Evolutionary conservation across 2,888 invertebrate genomes (phyloP), one percentile per base, ranked within the genome.

Genomic region (Anticlea derivata): DNA sequence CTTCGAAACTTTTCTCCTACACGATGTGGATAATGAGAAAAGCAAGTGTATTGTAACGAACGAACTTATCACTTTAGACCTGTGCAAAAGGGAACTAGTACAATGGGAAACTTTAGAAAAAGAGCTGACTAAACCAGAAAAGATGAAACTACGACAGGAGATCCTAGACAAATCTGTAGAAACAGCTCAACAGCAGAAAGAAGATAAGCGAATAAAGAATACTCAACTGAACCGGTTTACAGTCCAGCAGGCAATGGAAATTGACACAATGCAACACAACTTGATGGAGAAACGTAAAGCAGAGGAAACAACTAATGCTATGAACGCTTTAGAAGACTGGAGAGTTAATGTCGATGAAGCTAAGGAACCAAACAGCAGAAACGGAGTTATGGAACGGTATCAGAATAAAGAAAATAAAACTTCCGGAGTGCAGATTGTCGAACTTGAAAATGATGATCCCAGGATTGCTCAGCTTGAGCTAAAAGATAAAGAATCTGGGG

Each of bases 1-100:
- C 48, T 94, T 96, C 70, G 97, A 97, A 87, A 85, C 93, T 29
- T 94, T 96, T 72, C 83, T 96, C n/a, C 80, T 90, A 57, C 82
- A 92, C 44, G 79, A 92, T 5, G 92, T 96, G 1, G 83, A 94
- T 64, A 93, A 92, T 44, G 83, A 87, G 10, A 86, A 88, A 60
- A 95, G 95, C 69, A 92, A 90, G 61, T 95, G 95, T 64, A 92
- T 92, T 1, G 78, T 95, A 22, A 91, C 93, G 30, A 91, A 93
- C 35, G 91, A 92, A 20, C 83, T 92, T 40, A 93, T 95, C 11
- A 74, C 93, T 8, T 92, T 96, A 69, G 93, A 94, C 73, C 85
- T 96, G 47, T 77, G 83, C 29, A 97, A 97, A 82, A 72, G 69
- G 22, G 90, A 92, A 24, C 74, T 83, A 13, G 72, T 70, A 11